phyloP scores from a whole-genome alignment of 2,113 vertebrate genomes.

The Pipa parva region DNA sequence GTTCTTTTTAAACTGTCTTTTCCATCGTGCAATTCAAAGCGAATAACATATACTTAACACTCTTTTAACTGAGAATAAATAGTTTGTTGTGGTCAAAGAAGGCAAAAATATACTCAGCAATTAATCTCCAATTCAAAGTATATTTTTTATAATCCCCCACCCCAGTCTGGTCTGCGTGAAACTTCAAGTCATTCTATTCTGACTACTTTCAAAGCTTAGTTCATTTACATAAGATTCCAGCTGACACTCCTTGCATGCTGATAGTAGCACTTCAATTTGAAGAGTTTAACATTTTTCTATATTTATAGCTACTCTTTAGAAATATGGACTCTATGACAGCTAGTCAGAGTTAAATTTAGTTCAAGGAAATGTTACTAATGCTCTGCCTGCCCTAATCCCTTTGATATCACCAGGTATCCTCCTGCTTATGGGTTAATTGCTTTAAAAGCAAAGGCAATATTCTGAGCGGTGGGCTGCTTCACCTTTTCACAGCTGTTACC shows the following conservation, averaged over 20 bases:
- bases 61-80: no score
- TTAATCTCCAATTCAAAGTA: slow-evolving; percentile 54
- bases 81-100: slow-evolving; percentile 35
- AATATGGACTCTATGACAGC: slow-evolving; percentile 73
- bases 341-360: slow-evolving; percentile 81
- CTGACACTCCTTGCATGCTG: slow-evolving; percentile 56
- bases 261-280: slow-evolving; percentile 59
- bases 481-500: slow-evolving; percentile 90
- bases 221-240: slow-evolving; percentile 69
- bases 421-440: slow-evolving; percentile 95
- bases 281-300: slow-evolving; percentile 45
- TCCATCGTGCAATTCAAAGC: no score
- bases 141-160: slow-evolving; percentile 56
- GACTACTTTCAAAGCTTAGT: slow-evolving; percentile 55
- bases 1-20: no score
- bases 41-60: no score
- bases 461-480: slow-evolving; percentile 87
- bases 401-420: slow-evolving; percentile 86
- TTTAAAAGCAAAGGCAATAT: slow-evolving; percentile 89
- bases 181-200: slow-evolving; percentile 47
- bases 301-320: slow-evolving; percentile 50
- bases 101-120: slow-evolving; percentile 41
- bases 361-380: slow-evolving; percentile 84
- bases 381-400: slow-evolving; percentile 76
- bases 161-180: slow-evolving; percentile 42